phyloP scores from a whole-genome alignment of 1,140 invertebrate species.

The Zelostemma sp. region DNA sequence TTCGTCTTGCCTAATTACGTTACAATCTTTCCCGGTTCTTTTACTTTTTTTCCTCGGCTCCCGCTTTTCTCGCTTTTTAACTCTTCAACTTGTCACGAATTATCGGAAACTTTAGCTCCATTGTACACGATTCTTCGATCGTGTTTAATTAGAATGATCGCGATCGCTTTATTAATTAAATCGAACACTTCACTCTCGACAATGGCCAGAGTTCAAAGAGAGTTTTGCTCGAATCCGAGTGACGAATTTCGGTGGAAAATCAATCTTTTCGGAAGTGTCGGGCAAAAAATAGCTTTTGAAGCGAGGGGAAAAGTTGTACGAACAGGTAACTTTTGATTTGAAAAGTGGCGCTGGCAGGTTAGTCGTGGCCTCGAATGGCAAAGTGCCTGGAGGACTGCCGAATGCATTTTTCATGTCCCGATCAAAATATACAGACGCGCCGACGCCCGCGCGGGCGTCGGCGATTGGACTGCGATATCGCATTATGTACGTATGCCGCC shows the following conservation, averaged over 20 bases:
- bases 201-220: no score
- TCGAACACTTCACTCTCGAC: no score
- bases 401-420: constrained; percentile 68
- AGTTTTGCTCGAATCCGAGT: no score
- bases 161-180: no score
- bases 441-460: constrained; percentile 22
- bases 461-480: constrained; percentile 24
- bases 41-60: constrained; percentile 20
- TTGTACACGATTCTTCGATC: no score
- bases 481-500: constrained; percentile 25
- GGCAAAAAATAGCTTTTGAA: background rate
- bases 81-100: background rate
- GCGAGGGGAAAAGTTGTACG: constrained; percentile 42
- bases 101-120: background rate
- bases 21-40: constrained; percentile 33
- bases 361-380: constrained; percentile 60
- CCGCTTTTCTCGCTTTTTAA: constrained; percentile 2
- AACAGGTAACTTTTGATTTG: constrained; percentile 65
- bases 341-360: constrained; percentile 65
- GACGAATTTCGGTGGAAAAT: no score
- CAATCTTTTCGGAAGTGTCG: background rate
- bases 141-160: no score
- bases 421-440: constrained; percentile 38
- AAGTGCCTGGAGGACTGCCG: constrained; percentile 58
- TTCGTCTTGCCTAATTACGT: constrained; percentile 34